Evolutionary conservation across 2,888 invertebrate genomes (phyloP).

Genomic region (Pseudococcus jackbeardsleyi): DNA sequence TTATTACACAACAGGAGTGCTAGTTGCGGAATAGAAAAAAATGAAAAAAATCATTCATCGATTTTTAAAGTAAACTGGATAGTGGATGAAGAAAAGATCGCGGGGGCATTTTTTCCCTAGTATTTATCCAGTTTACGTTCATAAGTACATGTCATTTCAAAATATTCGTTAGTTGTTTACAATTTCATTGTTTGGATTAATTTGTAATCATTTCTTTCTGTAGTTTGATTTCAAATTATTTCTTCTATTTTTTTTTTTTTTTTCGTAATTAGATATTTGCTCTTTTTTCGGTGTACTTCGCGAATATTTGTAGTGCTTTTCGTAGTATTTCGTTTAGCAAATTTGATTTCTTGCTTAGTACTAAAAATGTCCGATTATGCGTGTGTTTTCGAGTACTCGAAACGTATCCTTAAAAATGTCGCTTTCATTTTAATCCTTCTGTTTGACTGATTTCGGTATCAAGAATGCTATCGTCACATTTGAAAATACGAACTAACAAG

Average conservation of each 20-base stretch:
- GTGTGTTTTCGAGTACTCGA: conserved; percentile 54
- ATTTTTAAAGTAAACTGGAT: background rate
- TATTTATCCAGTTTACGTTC: background rate
- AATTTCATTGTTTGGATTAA: conserved; percentile 30
- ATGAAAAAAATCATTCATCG: background rate
- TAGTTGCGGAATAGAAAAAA: background rate
- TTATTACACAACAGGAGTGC: no score
- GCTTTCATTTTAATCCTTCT: conserved; percentile 32
- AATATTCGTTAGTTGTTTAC: conserved; percentile 50
- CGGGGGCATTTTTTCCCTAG: background rate
- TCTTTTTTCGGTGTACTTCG: background rate
- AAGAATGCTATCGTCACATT: conserved; percentile 12
- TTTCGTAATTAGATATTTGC: no score
- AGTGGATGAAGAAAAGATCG: background rate
- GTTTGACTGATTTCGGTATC: background rate
- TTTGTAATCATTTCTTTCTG: background rate
- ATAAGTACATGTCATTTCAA: background rate
- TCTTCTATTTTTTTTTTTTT: no score
- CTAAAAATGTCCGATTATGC: conserved; percentile 56
- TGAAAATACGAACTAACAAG: conserved; percentile 1
- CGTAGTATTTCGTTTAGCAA: background rate
- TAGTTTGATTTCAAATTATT: background rate
- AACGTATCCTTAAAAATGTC: conserved; percentile 51
- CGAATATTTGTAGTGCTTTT: background rate
- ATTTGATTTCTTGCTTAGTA: background rate